phyloP scores from a whole-genome alignment of 1,140 invertebrate genomes.

The Zophobas morio region DNA sequence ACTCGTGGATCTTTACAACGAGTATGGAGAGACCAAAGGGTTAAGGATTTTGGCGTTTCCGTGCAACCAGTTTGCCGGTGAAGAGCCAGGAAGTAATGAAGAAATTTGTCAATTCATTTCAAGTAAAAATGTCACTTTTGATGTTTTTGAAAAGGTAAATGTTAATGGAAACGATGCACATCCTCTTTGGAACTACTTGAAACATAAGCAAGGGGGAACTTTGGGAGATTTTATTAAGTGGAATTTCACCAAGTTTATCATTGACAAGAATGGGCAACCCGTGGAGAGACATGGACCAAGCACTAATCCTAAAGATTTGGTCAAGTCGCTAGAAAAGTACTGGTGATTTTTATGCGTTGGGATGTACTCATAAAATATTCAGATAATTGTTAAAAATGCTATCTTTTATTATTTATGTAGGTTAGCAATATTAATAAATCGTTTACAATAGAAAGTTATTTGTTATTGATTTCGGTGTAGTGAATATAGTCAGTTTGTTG shows the following conservation, averaged over 20 bases:
- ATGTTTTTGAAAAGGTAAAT: conserved; percentile 85
- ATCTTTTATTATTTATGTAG: too few species aligned
- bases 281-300: conserved; percentile 86
- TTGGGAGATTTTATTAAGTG: conserved; percentile 92
- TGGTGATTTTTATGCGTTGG: conserved; percentile 68
- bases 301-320: conserved; percentile 79
- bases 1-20: conserved; percentile 80
- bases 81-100: conserved; percentile 82
- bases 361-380: too few species aligned
- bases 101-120: conserved; percentile 83
- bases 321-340: conserved; percentile 78
- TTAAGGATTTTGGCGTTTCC: conserved; percentile 90
- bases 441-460: too few species aligned
- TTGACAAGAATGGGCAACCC: conserved; percentile 89
- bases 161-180: conserved; percentile 90
- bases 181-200: conserved; percentile 92
- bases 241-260: conserved; percentile 98
- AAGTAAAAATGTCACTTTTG: conserved; percentile 82
- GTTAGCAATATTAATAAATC: too few species aligned
- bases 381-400: too few species aligned
- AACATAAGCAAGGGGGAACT: conserved; percentile 82
- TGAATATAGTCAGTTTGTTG: too few species aligned
- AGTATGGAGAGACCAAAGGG: conserved; percentile 76
- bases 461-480: too few species aligned
- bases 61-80: conserved; percentile 92